Conservation (phyloP, 2,113 vertebrate genomes). For the Corapipo altera region DNA sequence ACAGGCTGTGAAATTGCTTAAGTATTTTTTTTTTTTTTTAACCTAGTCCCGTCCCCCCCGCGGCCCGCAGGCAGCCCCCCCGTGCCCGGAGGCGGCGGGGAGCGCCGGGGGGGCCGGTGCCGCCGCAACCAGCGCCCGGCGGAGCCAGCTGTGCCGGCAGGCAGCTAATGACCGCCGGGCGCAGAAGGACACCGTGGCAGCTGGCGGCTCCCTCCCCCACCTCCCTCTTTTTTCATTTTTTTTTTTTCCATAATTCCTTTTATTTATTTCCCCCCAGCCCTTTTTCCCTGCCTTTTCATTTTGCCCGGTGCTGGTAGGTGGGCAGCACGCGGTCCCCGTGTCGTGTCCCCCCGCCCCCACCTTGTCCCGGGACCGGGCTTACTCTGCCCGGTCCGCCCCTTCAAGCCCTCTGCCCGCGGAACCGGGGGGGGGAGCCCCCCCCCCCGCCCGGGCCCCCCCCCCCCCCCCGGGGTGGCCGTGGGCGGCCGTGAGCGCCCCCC, state of each 20-base stretch:
- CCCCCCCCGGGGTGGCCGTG: no score
- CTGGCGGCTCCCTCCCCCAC: conserved; percentile 61
- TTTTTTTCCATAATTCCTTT: not conserved
- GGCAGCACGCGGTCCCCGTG: conserved; percentile 47
- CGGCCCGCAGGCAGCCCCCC: not conserved
- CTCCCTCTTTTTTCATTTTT: not conserved
- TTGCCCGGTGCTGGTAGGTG: conserved; percentile 58
- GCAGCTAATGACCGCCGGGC: conserved; percentile 76
- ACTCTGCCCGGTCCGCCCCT: not conserved
- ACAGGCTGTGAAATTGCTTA: conserved; percentile 64
- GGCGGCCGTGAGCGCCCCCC: no score
- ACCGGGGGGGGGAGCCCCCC: not conserved
- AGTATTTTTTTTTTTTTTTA: not conserved
- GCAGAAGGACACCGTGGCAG: conserved; percentile 76
- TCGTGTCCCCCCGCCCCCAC: not conserved
- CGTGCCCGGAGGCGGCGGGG: conserved; percentile 3
- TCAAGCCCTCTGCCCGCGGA: not conserved
- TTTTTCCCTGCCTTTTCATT: not conserved
- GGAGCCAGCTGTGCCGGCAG: conserved; percentile 76
- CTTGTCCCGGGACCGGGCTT: conserved; percentile 36
- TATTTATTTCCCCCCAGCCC: not conserved
- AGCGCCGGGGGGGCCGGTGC: conserved; percentile 37
- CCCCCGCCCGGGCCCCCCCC: no score
- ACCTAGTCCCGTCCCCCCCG: not conserved
- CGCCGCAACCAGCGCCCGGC: conserved; percentile 70